A percentile compares a stretch with the other conserved stretches of the same genome.
phyloP scores from a whole-genome alignment of 35 echinoderm and acorn worm species.

The Eucidaris tribuloides region DNA sequence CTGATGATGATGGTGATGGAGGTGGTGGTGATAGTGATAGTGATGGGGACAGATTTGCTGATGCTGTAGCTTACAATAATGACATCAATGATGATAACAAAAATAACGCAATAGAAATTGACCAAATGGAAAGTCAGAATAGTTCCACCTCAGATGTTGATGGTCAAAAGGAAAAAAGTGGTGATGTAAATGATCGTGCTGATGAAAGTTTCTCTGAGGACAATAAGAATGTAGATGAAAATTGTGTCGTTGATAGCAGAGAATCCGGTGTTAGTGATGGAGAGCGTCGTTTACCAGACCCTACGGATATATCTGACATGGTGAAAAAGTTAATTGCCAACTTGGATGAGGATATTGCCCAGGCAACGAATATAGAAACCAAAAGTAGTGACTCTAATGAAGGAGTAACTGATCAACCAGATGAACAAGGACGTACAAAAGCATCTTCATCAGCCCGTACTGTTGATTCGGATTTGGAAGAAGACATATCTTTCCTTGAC shows the following conservation, averaged over 20 bases:
- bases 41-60: conserved; percentile 3
- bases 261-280: too few relatives aligned
- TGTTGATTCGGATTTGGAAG: conserved; percentile 6
- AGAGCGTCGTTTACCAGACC: not conserved
- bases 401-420: not conserved
- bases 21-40: not conserved
- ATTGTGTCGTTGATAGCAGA: too few relatives aligned
- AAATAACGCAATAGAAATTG: not conserved
- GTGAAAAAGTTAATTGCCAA: not conserved
- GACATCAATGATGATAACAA: too few relatives aligned
- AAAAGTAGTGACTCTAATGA: not conserved
- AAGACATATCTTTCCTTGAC: conserved; percentile 59
- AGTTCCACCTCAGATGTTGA: not conserved
- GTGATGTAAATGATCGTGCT: too few relatives aligned
- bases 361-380: not conserved
- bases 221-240: too few relatives aligned
- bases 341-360: not conserved
- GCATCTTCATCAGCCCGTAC: not conserved
- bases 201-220: too few relatives aligned
- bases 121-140: not conserved
- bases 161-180: too few relatives aligned
- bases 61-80: too few relatives aligned
- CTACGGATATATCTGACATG: not conserved
- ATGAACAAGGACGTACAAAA: not conserved
- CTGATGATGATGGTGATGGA: not conserved